Evolutionary conservation across 1,140 invertebrate genomes (phyloP), one percentile per base, ranked within the genome.

Genomic region (Drosophila eugracilis): DNA sequence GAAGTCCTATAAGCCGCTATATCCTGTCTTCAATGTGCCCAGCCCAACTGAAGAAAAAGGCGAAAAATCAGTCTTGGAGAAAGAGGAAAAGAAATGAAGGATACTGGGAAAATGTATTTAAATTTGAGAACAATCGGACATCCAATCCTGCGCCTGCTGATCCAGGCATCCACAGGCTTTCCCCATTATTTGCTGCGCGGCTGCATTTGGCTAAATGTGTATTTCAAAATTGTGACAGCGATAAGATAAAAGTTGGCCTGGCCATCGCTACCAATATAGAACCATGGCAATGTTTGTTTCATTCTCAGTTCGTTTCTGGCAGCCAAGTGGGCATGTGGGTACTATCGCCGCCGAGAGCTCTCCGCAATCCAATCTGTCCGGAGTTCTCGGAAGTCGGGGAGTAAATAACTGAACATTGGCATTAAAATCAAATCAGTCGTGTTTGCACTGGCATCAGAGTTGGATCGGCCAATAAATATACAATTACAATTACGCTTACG

Each of bases 201-300:
- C 34, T 57, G 17, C 60, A 44, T 19, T 42, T 60, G 41, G 22
- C 19, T 9, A 36, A 41, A 45, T 41, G 26, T 63, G 49, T 62
- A 62, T 39, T 73, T 73, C 45, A 39, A 41, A 63, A 48, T 62
- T 74, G 57, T 63, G 28, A 74, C 49, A 47, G 49, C 54, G 80
- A 85, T 85, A 74, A 85, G 81, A 85, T 85, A 86, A 85, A 55
- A 69, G 37, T 37, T 74, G 45, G 44, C 62, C 69, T 37, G 42
- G 36, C 67, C 36, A 30, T 32, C 30, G 28, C 47, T 32, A 59
- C 54, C 37, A 45, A 53, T 9, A 65, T 58, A 69, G 17, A 66
- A 39, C 65, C 21, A 34, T 7, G n/a, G 37, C 62, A 67, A 19
- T 67, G 30, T 76, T 54, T 85, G 77, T 80, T 86, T 65, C 62